These are phyloP conservation scores for Argyrosomus japonicus DNA, from an alignment of 2,113 vertebrate species.

Conservation along the genomic window DNA sequence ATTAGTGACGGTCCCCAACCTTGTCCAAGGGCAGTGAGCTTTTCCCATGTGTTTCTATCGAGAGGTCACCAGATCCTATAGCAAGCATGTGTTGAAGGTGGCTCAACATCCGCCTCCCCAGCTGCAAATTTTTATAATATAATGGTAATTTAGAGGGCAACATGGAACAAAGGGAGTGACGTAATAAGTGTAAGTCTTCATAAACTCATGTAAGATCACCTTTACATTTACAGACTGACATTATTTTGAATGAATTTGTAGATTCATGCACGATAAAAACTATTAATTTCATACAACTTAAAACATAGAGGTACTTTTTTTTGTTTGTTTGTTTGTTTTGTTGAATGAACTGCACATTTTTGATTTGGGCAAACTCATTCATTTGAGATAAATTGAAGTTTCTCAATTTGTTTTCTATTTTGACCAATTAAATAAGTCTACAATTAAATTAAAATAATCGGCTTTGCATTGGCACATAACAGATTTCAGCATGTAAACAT, in stretches of 20 bases:
- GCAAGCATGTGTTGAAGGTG: slow-evolving; percentile 28
- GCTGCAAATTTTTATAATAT: neutral
- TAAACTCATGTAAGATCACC: neutral
- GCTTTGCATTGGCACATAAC: neutral
- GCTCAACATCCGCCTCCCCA: neutral
- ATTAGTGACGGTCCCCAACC: slow-evolving; percentile 66
- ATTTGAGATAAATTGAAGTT: neutral
- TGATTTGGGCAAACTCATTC: neutral
- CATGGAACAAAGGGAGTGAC: slow-evolving; percentile 1
- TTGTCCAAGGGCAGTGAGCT: slow-evolving; percentile 65
- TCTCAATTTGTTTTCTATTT: neutral
- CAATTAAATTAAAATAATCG: neutral
- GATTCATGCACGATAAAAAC: neutral
- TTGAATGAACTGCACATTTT: neutral
- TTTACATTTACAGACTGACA: neutral
- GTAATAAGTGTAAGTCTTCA: neutral
- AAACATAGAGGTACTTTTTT: too few species aligned
- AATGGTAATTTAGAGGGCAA: slow-evolving; percentile 16
- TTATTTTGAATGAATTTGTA: neutral
- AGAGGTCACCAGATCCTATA: slow-evolving; percentile 38
- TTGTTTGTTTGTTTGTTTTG: too few species aligned
- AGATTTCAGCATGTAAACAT: neutral
- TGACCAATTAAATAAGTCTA: neutral
- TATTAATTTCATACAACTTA: neutral
- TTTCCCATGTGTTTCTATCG: slow-evolving; percentile 47